A percentile compares a stretch with the other conserved stretches of the same genome.
These are phyloP conservation scores for Helogale parvula DNA, from an alignment of 2,113 vertebrate species.

Conservation along the genomic window DNA sequence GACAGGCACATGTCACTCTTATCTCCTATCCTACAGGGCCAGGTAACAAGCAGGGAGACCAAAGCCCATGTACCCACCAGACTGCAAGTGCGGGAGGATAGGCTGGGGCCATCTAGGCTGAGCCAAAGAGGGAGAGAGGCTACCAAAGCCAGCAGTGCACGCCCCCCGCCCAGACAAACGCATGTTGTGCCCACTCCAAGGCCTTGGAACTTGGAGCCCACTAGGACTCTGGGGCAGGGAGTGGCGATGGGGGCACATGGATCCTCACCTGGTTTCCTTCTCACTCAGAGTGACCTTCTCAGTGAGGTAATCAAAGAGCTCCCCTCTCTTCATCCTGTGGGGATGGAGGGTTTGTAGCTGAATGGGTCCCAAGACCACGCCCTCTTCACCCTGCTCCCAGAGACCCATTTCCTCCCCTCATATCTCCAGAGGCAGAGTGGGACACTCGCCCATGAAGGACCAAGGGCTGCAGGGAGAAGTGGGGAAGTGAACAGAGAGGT, in stretches of 20 bases:
- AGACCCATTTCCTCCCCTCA: not conserved
- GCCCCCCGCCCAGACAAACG: not conserved
- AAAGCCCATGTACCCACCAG: not conserved
- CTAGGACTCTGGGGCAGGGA: not conserved
- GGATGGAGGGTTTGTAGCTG: not conserved
- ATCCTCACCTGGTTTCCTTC: constrained; percentile 96
- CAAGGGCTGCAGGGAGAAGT: not conserved
- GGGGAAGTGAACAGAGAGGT: not conserved
- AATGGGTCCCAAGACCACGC: not conserved
- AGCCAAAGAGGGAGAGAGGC: not conserved
- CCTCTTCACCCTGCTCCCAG: not conserved
- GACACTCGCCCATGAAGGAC: not conserved
- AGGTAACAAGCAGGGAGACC: not conserved
- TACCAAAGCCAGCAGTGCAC: not conserved
- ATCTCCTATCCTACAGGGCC: not conserved
- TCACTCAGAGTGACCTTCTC: constrained; percentile 97
- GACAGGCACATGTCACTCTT: not conserved
- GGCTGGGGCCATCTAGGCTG: not conserved
- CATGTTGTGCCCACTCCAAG: accelerated
- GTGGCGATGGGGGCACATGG: too few relatives aligned
- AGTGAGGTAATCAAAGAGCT: constrained; percentile 98
- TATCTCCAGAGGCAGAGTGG: not conserved
- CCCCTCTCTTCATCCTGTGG: constrained; percentile 95
- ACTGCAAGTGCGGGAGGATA: not conserved
- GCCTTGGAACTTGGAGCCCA: too few relatives aligned